These are phyloP conservation scores for Semibalanus balanoides DNA, from an alignment of 1,140 invertebrate genomes.

Conservation along the genomic window DNA sequence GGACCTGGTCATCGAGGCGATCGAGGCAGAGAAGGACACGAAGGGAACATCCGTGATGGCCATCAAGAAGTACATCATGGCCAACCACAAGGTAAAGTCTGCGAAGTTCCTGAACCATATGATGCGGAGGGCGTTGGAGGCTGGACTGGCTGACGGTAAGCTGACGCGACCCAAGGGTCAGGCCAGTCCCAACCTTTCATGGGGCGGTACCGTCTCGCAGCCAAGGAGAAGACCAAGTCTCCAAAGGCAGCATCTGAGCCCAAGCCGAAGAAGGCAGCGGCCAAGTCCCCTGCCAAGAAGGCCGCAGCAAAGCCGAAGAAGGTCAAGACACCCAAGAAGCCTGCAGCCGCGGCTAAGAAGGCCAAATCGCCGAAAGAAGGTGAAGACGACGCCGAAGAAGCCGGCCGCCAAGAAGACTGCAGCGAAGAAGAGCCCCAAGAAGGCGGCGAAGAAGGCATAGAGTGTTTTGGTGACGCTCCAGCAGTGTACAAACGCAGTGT, in stretches of 20 bases:
- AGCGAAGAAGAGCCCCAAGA: background rate
- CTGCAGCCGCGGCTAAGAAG: background rate
- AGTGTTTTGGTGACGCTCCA: too few relatives aligned
- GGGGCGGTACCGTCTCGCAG: slow-evolving; percentile 7
- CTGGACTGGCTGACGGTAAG: slow-evolving; percentile 11
- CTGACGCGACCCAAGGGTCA: slow-evolving; percentile 13
- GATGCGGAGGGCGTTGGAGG: slow-evolving; percentile 12
- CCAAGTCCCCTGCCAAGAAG: background rate
- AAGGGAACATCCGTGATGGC: slow-evolving; percentile 15
- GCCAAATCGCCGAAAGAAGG: background rate
- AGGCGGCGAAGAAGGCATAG: background rate
- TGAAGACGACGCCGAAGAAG: background rate
- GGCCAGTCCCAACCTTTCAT: background rate
- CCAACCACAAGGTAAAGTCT: slow-evolving; percentile 12
- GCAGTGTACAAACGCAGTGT: background rate
- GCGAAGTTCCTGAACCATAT: slow-evolving; percentile 15
- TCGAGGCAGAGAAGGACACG: slow-evolving; percentile 10
- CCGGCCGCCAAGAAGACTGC: background rate
- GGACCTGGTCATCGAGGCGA: slow-evolving; percentile 15
- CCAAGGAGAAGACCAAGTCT: background rate
- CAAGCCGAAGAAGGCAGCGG: background rate
- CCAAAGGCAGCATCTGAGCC: background rate
- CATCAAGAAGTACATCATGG: slow-evolving; percentile 14
- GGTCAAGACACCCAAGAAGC: background rate
- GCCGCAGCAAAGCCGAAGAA: background rate